Percentiles rank a stretch among this genome's conserved stretches.
Conservation (phyloP, 2,888 invertebrate genomes). For the Noctua pronuba region DNA sequence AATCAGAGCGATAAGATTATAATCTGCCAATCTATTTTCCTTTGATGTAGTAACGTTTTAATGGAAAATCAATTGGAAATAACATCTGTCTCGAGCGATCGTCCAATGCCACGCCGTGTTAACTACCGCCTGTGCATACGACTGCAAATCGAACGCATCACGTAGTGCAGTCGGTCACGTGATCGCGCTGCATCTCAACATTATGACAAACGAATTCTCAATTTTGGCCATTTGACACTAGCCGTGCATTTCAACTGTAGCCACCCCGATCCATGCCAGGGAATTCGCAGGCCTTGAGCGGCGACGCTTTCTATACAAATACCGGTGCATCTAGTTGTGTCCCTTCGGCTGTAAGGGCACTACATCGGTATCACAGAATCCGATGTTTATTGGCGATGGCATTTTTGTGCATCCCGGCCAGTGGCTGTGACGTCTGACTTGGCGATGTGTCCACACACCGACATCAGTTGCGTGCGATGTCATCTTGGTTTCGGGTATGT, state of each 20-base stretch:
- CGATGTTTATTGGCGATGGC: conserved; percentile 74
- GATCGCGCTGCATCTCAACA: conserved; percentile 64
- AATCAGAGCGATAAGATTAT: conserved; percentile 27
- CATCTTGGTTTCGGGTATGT: conserved; percentile 87
- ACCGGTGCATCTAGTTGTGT: conserved; percentile 80
- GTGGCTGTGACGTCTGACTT: conserved; percentile 77
- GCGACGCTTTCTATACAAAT: conserved; percentile 82
- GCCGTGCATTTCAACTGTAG: conserved; percentile 77
- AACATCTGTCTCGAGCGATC: conserved; percentile 39
- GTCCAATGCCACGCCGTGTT: conserved; percentile 47
- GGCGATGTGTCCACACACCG: conserved; percentile 78
- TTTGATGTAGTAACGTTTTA: conserved; percentile 49
- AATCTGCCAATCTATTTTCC: conserved; percentile 40
- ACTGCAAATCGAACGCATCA: conserved; percentile 48
- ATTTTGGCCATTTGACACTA: conserved; percentile 83
- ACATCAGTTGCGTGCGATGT: conserved; percentile 76
- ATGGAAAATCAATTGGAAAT: conserved; percentile 53
- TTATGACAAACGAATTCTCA: conserved; percentile 80
- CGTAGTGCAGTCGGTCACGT: conserved; percentile 64
- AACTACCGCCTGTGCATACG: conserved; percentile 32
- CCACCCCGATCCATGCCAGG: conserved; percentile 85
- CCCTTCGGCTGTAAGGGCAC: conserved; percentile 80
- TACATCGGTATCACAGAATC: conserved; percentile 73
- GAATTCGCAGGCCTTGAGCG: conserved; percentile 85
- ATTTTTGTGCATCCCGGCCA: conserved; percentile 68